Base-by-base conservation (phyloP, 2,888 invertebrate species). In the Ichneumon xanthorius region DNA sequence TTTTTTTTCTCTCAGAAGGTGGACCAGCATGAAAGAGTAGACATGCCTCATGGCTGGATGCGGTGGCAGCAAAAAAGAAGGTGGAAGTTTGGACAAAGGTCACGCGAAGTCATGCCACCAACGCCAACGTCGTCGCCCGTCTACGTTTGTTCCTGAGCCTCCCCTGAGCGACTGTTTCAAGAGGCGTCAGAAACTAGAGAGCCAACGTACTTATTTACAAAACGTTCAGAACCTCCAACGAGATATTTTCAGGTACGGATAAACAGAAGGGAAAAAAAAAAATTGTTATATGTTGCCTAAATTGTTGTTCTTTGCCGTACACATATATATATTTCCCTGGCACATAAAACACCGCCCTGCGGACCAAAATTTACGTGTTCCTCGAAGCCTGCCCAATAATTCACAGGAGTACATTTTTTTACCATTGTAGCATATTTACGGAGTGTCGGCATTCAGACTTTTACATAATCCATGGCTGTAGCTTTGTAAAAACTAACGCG, bases 361-460 rank as follows among this genome's bases (percentile, higher is more conserved):
- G 14, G 22, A 53, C 33, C 30, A 53, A 53, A 11, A 30, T 55
- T 55, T 71, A 30, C 2, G 7, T 53, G 55, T 50, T 4, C 4
- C 14, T 53, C 33, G 16, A 37, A n/a, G 53, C 14, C 16, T 48
- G 4, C 4, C 16, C 0, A 48, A 48, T 48, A 48, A 48, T 50
- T 26, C 4, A 26, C 30, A 19, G 14, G 53, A 9, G 71, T 53
- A 53, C 14, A 55, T 58, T 72, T 37, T 16, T 19, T 37, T 11
- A 19, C 9, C 55, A 33, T 95, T 95, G 82, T 95, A 96, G 96
- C 95, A 95, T 96, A 93, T 95, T 95, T 94, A 95, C 95, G 91
- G 95, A 95, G 92, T 95, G 95, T 89, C 94, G 95, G 89, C 95
- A 95, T 94, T 95, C 95, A 90, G 96, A 96, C 94, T 94, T 96